Evolutionary conservation across 2,888 invertebrate species (phyloP).

Genomic region (Artemia sp.): DNA sequence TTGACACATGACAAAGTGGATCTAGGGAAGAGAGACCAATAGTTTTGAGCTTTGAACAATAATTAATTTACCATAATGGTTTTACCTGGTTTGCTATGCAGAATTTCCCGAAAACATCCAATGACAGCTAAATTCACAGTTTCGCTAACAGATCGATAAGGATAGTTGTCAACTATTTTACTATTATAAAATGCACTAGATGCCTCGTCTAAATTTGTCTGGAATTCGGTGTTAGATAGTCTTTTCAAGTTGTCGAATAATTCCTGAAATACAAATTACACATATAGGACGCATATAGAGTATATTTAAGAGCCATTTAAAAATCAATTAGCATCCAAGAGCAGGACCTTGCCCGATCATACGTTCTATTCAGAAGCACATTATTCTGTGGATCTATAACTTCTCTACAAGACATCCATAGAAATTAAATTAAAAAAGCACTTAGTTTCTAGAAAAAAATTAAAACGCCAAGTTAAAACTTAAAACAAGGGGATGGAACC

Average conservation of each 20-base stretch:
- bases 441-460: no score
- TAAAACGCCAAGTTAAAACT: no score
- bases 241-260: slow-evolving; percentile 64
- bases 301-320: no score
- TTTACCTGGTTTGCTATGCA: slow-evolving; percentile 60
- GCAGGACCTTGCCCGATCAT: no score
- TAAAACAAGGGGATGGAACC: no score
- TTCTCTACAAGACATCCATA: no score
- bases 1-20: no score
- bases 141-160: slow-evolving; percentile 87
- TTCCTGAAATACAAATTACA: slow-evolving; percentile 38
- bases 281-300: background rate
- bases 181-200: slow-evolving; percentile 58
- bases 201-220: slow-evolving; percentile 64
- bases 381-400: no score
- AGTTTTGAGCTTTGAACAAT: background rate
- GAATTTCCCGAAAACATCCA: slow-evolving; percentile 67
- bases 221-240: slow-evolving; percentile 61
- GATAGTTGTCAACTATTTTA: slow-evolving; percentile 49
- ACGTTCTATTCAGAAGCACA: no score
- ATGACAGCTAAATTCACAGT: slow-evolving; percentile 83
- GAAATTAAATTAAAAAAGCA: no score
- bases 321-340: no score
- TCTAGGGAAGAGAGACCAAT: background rate
- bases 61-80: background rate